Conservation (phyloP, 2,113 vertebrate species). For the mouse (Mus musculus) region DNA sequence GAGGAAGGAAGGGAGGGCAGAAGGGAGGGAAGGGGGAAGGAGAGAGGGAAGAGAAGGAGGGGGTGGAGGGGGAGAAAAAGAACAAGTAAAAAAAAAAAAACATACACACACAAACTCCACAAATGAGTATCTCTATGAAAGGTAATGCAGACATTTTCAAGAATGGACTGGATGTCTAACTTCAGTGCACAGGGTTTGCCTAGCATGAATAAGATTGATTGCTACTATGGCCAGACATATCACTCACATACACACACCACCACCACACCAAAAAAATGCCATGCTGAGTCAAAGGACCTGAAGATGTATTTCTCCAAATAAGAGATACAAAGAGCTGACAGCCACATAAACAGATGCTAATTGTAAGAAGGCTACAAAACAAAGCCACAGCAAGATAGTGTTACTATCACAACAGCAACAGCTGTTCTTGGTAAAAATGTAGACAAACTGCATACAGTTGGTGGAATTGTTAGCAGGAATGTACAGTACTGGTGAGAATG, state of each 20-base stretch:
- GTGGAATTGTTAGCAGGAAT: background rate
- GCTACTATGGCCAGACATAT: background rate
- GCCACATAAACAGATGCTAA: background rate
- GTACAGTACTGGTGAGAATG: background rate
- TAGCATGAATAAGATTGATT: background rate
- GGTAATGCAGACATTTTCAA: constrained; percentile 12
- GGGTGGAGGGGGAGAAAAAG: background rate
- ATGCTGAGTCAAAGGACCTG: background rate
- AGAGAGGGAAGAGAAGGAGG: background rate
- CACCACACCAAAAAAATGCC: background rate
- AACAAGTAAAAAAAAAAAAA: background rate
- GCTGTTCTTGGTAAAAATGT: background rate
- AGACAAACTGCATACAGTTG: background rate
- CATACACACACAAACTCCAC: background rate
- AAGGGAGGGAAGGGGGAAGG: background rate
- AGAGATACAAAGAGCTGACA: background rate
- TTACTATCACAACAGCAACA: background rate
- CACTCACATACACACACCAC: background rate
- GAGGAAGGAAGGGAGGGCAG: background rate
- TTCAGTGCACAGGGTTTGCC: background rate
- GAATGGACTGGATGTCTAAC: background rate
- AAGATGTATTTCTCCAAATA: background rate
- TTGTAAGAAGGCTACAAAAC: background rate
- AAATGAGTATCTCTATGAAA: background rate
- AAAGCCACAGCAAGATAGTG: background rate